A percentile compares a stretch with the other conserved stretches of the same genome.
These are phyloP conservation scores for Holothuria scabra DNA, from an alignment of 53 echinoderm and acorn worm genomes.

Conservation along the genomic window DNA sequence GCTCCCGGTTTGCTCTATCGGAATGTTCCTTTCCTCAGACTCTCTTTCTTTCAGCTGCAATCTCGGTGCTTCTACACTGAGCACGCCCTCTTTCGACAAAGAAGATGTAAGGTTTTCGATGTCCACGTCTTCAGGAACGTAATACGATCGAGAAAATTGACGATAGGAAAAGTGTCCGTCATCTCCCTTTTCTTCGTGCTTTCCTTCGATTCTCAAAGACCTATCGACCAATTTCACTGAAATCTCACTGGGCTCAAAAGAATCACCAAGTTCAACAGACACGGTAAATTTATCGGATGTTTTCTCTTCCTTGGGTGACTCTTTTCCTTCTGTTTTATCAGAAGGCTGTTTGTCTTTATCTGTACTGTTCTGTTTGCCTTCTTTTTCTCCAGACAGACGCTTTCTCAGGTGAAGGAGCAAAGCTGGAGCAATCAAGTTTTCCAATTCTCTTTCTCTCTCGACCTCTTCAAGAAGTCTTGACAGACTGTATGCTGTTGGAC, in stretches of 20 bases:
- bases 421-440: too few relatives aligned
- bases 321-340: not conserved
- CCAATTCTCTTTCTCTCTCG: too few relatives aligned
- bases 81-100: conserved; percentile 19
- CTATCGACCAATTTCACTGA: conserved; percentile 14
- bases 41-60: not conserved
- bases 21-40: not conserved
- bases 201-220: conserved; percentile 10
- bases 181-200: conserved; percentile 21
- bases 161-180: conserved; percentile 8
- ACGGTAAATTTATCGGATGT: not conserved
- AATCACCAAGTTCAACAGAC: conserved; percentile 3
- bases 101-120: conserved; percentile 9
- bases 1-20: not conserved
- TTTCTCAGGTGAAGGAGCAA: too few relatives aligned
- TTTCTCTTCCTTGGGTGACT: not conserved
- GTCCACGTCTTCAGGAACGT: not conserved
- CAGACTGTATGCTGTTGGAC: too few relatives aligned
- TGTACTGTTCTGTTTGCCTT: too few relatives aligned
- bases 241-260: conserved; percentile 14
- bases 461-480: too few relatives aligned
- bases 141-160: not conserved
- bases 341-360: not conserved
- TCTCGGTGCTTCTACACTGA: conserved; percentile 31
- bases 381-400: too few relatives aligned